Percentiles rank a stretch among this genome's conserved stretches.
Evolutionary conservation across 2,797 vertebrate species (phyloP).

Genomic region (Knipowitschia caucasica): DNA sequence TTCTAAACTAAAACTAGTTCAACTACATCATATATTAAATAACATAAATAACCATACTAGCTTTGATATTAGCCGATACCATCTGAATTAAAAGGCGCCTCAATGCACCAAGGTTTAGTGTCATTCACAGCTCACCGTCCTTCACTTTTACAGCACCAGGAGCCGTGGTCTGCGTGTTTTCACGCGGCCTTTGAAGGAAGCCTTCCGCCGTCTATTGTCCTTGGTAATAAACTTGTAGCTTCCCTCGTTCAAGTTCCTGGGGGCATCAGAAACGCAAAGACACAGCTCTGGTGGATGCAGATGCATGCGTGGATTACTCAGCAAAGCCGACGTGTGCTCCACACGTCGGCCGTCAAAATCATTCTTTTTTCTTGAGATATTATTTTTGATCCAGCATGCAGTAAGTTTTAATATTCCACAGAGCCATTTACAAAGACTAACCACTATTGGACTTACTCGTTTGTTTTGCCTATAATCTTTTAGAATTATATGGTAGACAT

Average conservation of each 20-base stretch:
- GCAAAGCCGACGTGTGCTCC: background rate
- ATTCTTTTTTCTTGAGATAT: background rate
- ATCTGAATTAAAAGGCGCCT: slow-evolving; percentile 10
- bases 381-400: background rate
- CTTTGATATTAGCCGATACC: too few relatives aligned
- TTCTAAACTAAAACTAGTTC: too few relatives aligned
- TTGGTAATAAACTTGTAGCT: slow-evolving; percentile 99
- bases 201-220: slow-evolving; percentile 90
- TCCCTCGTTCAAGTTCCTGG: slow-evolving; percentile 92
- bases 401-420: background rate
- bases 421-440: background rate
- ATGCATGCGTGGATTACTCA: slow-evolving; percentile 1
- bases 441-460: too few relatives aligned
- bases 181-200: slow-evolving; percentile 71
- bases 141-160: slow-evolving; percentile 80
- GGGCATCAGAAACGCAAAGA: slow-evolving; percentile 28
- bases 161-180: slow-evolving; percentile 87
- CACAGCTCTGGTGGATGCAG: background rate
- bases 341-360: background rate
- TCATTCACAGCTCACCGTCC: slow-evolving; percentile 69
- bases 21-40: too few relatives aligned
- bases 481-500: too few relatives aligned
- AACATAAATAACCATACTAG: too few relatives aligned
- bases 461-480: too few relatives aligned
- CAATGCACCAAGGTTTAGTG: slow-evolving; percentile 34